A percentile compares a stretch with the other conserved stretches of the same genome.
These are phyloP conservation scores for Chloropsis hardwickii DNA, from an alignment of 2,113 vertebrate species.

Conservation along the genomic window DNA sequence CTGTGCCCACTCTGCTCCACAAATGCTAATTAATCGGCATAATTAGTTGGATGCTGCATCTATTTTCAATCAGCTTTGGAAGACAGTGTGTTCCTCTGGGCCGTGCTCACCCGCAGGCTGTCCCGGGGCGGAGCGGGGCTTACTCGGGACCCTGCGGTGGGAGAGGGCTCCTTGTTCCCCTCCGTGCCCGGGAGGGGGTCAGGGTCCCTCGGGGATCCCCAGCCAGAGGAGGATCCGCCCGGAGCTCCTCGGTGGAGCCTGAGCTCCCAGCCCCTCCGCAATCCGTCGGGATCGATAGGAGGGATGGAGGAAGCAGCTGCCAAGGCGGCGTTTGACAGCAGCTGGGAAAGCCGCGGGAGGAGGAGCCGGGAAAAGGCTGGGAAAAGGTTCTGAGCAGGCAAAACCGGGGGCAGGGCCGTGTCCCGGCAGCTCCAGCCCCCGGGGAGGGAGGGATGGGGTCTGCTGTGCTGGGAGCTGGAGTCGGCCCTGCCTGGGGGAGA, in stretches of 20 bases:
- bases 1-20: neutral
- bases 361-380: neutral
- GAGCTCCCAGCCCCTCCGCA: neutral
- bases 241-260: neutral
- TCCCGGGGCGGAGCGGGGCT: neutral
- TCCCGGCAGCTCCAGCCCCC: neutral
- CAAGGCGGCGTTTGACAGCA: neutral
- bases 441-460: rapidly evolving
- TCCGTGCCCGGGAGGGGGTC: rapidly evolving
- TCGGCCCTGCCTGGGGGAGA: neutral
- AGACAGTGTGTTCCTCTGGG: neutral
- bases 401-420: rapidly evolving
- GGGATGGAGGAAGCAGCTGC: neutral
- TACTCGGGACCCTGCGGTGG: neutral
- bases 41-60: neutral
- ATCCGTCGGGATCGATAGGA: neutral
- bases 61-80: constrained; percentile 43
- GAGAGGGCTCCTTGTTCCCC: neutral
- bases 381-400: neutral
- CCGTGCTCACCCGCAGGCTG: neutral
- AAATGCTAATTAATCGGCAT: constrained; percentile 46
- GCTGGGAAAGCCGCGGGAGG: neutral
- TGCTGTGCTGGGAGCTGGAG: neutral
- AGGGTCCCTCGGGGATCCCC: neutral
- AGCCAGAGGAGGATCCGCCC: neutral